Evolutionary conservation across 2,888 invertebrate genomes (phyloP), one percentile per base, ranked within the genome.

Genomic region (Sceliomorpha sp.): DNA sequence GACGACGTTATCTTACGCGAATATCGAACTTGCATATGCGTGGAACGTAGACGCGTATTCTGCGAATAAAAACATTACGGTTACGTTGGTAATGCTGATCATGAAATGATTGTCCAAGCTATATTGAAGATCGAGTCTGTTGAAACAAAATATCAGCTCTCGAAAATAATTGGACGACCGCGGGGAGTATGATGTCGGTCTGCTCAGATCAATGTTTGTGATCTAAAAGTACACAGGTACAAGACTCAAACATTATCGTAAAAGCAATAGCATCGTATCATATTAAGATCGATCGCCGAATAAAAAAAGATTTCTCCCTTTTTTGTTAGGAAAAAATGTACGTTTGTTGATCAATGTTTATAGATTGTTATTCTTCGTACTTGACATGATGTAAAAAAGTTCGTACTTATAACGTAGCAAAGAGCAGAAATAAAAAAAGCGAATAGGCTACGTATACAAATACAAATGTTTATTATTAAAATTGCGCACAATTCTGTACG

Each of bases 11-110:
- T 66, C 66, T 50, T 45, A 39, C 47, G 42, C 70, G 78, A 82
- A 81, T 77, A 76, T 81, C 75, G 80, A 83, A 81, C 79, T 73
- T 69, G 74, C 76, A 70, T 76, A 75, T 77, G 78, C 80, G 80
- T 79, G 78, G 77, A 79, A 76, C 70, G 73, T 62, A 40, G 51
- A 45, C 64, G 64, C 64, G 51, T 55, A 58, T 67, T 63, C 70
- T 60, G 62, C 53, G 69, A 50, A 64, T 75, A 72, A 70, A 74
- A 60, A 74, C 74, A 77, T 76, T 82, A 82, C 80, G 75, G 82
- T 82, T 79, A 77, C 70, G 64, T 76, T 67, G 63, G 66, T 70
- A 69, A 69, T 70, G 73, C 72, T 66, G 78, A 69, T 68, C 72
- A 71, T 39, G 62, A 67, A 75, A 72, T 73, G 75, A 75, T 77